Evolutionary conservation across 2,113 vertebrate species (phyloP).

Genomic region (Ancistrus triradiatus): DNA sequence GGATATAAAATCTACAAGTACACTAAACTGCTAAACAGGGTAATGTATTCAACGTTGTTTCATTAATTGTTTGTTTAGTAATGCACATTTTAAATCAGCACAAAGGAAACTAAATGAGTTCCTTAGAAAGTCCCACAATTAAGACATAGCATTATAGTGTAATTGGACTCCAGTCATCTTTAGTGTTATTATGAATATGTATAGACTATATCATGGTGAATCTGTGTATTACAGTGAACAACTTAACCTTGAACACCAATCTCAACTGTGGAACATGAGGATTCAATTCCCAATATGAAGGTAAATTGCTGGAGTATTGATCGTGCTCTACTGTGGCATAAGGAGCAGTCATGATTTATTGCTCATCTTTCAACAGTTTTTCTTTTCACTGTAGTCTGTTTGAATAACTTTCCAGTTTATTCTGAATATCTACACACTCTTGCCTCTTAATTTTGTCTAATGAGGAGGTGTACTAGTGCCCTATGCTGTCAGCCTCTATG

Average conservation of each 20-base stretch:
- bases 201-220: conserved; percentile 7
- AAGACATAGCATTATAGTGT: not conserved
- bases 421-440: not conserved
- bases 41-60: not conserved
- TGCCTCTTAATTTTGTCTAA: conserved; percentile 12
- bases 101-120: not conserved
- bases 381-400: conserved; percentile 12
- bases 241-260: conserved; percentile 39
- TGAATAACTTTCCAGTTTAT: not conserved
- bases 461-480: conserved; percentile 18
- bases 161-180: not conserved
- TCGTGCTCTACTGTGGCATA: conserved; percentile 31
- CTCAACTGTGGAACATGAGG: conserved; percentile 14
- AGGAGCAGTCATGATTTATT: conserved; percentile 33
- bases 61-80: not conserved
- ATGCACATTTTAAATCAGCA: not conserved
- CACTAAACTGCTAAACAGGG: no score
- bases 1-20: no score
- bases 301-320: conserved; percentile 43
- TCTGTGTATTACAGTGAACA: conserved; percentile 14
- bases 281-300: conserved; percentile 30
- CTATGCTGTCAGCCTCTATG: conserved; percentile 27
- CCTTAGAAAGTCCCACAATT: not conserved
- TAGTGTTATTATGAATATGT: not conserved
- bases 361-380: conserved; percentile 27